phyloP scores from a whole-genome alignment of 2,113 vertebrate species.

The Myrmecophaga tridactyla region DNA sequence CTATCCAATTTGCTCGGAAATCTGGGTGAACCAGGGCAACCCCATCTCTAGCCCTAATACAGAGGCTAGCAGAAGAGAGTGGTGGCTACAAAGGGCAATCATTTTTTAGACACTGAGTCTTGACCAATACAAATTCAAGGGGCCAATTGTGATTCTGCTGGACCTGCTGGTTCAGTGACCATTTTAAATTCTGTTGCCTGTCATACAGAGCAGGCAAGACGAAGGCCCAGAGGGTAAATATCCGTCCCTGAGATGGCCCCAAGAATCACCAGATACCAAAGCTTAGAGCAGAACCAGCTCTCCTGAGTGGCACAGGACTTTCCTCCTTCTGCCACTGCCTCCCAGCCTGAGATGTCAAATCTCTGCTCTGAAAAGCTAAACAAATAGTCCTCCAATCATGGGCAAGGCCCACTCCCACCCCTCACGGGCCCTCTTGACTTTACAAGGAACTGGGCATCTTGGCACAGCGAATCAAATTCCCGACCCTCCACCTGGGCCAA shows the following conservation, averaged over 20 bases:
- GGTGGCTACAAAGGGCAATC: not conserved
- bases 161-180: not conserved
- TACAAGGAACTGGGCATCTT: not conserved
- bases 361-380: not conserved
- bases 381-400: not conserved
- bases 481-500: not conserved
- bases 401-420: not conserved
- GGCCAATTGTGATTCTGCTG: not conserved
- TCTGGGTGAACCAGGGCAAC: not conserved
- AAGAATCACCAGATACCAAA: not conserved
- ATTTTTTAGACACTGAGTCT: not conserved
- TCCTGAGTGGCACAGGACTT: not conserved
- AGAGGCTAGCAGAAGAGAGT: not conserved
- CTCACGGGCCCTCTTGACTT: not conserved
- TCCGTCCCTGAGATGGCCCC: not conserved
- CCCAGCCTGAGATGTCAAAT: not conserved
- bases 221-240: not conserved
- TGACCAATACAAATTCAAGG: conserved; percentile 6
- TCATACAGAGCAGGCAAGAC: not conserved
- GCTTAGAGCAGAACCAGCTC: not conserved
- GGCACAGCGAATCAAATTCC: conserved; percentile 2
- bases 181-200: not conserved
- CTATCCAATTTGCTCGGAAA: conserved; percentile 24
- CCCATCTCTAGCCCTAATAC: not conserved
- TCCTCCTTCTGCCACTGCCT: not conserved